Evolutionary conservation across 2,113 vertebrate species (phyloP), one percentile per base, ranked within the genome.

Genomic region (Meriones unguiculatus): DNA sequence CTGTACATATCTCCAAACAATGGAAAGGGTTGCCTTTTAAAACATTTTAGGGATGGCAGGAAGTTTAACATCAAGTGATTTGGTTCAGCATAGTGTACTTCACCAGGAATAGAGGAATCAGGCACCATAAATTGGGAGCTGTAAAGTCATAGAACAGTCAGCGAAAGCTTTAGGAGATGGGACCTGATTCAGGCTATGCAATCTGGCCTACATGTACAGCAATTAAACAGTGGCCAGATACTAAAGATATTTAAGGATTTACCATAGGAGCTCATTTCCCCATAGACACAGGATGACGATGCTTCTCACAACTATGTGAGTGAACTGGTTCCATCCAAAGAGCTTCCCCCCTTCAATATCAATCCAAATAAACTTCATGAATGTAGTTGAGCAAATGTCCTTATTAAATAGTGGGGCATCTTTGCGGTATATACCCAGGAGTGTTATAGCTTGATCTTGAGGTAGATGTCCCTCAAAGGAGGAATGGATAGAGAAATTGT

Each of bases 181-280:
- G 38, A 94, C 12, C 80, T 84, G 57, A 38, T 41, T 84, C 35
- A 41, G 24, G 80, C n/a, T 84, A 64, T 41, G 3, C 1, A 1
- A 62, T 28, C 22, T 41, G 57, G 20, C 7, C n/a, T 64, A 62
- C 38, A 62, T 2, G 1, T 62, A 3, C n/a, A 96, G 13, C 57
- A 95, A 96, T 59, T 52, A 92, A 96, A 96, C 89, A 0, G 30
- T 30, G 95, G 3, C 13, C 20, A 95, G 15, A 5, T 75, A 35
- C 92, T 52, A 93, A n/a, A 87, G n/a, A 89, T 91, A 17, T 77
- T 97, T 93, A 32, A 32, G 14, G 41, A 32, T 18, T 82, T 38
- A n/a, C 86, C 24, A 28, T 9, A 72, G 69, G 67, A 52, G 30
- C 90, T 82, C 10, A 5, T 93, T 46, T 18, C 94, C n/a, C 67